phyloP scores from a whole-genome alignment of 2,888 invertebrate species.

The Tiliacea citrago region DNA sequence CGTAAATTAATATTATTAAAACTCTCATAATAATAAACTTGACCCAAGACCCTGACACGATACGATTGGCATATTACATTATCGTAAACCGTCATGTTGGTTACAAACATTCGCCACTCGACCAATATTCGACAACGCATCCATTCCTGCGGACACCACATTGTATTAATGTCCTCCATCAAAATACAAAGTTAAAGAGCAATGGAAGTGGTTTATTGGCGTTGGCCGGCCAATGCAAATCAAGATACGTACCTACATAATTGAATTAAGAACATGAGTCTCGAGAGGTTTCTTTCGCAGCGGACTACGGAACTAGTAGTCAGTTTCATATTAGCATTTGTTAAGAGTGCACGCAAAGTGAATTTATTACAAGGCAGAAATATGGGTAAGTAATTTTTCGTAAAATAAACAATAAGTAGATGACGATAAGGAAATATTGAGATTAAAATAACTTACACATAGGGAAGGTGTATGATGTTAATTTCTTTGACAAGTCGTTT shows the following conservation, averaged over 20 bases:
- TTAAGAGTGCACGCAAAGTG: conserved; percentile 45
- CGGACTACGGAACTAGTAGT: conserved; percentile 44
- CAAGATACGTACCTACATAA: conserved; percentile 32
- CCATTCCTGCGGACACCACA: neutral
- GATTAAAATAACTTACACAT: neutral
- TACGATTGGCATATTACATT: conserved; percentile 47
- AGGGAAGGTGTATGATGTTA: neutral
- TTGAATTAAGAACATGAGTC: conserved; percentile 47
- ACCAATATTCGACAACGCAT: neutral
- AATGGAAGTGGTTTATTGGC: conserved; percentile 28
- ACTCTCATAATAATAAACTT: conserved; percentile 5
- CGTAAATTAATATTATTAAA: neutral
- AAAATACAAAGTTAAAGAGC: conserved; percentile 3
- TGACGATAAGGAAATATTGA: neutral
- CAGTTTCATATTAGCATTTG: conserved; percentile 48
- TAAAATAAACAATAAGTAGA: neutral
- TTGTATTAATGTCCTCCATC: no score
- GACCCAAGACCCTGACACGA: conserved; percentile 46
- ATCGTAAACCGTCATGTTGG: conserved; percentile 12
- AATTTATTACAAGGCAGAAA: conserved; percentile 16
- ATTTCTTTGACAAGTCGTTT: neutral
- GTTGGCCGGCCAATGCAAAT: conserved; percentile 12
- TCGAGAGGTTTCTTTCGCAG: conserved; percentile 19
- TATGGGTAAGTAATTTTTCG: conserved; percentile 53
- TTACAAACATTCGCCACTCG: conserved; percentile 20